phyloP scores from a whole-genome alignment of 2,797 vertebrate genomes.

The Anas flavirostris region DNA sequence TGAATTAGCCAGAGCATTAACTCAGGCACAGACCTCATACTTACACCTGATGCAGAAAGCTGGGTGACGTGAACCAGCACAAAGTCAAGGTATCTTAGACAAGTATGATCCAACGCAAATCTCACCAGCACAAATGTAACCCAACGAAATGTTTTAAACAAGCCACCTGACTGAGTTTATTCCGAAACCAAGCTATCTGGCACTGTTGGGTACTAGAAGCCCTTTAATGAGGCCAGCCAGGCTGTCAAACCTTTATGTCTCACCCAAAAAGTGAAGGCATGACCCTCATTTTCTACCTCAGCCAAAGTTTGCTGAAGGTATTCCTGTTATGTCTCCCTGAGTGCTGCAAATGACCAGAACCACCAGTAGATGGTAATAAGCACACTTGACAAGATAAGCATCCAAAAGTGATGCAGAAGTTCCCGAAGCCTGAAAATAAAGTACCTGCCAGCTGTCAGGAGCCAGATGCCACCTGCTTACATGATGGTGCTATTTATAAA shows the following conservation, averaged over 20 bases:
- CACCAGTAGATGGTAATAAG: slow-evolving; percentile 14
- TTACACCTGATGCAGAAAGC: neutral
- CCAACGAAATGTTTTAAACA: neutral
- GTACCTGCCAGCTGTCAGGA: neutral
- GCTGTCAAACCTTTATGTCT: neutral
- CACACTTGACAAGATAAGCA: neutral
- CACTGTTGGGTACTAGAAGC: neutral
- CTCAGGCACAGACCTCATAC: neutral
- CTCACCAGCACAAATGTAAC: neutral
- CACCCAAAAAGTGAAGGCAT: neutral
- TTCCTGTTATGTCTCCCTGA: neutral
- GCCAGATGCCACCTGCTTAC: neutral
- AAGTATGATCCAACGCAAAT: neutral
- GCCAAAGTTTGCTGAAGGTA: neutral
- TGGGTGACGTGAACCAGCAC: neutral
- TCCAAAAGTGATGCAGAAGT: neutral
- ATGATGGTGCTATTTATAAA: neutral
- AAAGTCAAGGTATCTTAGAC: neutral
- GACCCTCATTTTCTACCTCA: neutral
- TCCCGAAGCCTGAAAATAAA: accelerated
- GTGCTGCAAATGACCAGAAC: neutral
- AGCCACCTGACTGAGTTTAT: neutral
- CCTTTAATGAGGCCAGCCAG: neutral
- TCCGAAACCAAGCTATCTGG: neutral
- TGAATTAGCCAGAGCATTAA: neutral